These are phyloP conservation scores for Drosophila borborema DNA, from an alignment of 2,888 invertebrate species.

Conservation along the genomic window DNA sequence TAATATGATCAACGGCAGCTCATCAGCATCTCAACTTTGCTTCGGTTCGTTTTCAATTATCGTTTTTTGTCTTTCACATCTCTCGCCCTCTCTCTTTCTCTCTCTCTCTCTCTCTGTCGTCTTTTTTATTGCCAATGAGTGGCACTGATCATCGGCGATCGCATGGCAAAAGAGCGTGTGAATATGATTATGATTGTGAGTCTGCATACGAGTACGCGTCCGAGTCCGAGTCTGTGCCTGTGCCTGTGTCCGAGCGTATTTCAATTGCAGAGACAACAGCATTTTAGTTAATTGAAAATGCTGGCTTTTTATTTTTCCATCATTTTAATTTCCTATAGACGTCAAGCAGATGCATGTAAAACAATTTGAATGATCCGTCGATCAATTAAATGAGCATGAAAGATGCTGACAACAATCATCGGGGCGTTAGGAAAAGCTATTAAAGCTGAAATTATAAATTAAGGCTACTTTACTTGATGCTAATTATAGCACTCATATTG, in stretches of 20 bases:
- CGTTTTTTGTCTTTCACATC: slow-evolving; percentile 30
- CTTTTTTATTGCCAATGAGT: slow-evolving; percentile 47
- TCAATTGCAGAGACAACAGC: slow-evolving; percentile 69
- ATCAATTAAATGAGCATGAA: slow-evolving; percentile 18
- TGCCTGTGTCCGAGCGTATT: slow-evolving; percentile 14
- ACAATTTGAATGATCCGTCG: slow-evolving; percentile 49
- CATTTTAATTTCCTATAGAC: slow-evolving; percentile 62
- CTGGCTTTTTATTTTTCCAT: slow-evolving; percentile 48
- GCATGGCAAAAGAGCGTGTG: slow-evolving; percentile 80
- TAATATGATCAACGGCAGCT: slow-evolving; percentile 78
- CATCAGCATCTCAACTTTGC: slow-evolving; percentile 75
- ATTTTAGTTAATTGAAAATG: slow-evolving; percentile 73
- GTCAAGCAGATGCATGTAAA: slow-evolving; percentile 32
- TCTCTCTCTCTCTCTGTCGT: background rate
- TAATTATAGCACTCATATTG: background rate
- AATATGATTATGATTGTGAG: slow-evolving; percentile 54
- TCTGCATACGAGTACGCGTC: background rate
- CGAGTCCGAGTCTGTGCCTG: background rate
- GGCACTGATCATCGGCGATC: slow-evolving; percentile 62
- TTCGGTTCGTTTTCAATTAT: slow-evolving; percentile 62
- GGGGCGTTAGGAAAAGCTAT: slow-evolving; percentile 5
- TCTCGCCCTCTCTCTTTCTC: background rate
- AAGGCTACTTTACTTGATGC: background rate
- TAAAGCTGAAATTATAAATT: background rate
- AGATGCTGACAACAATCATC: slow-evolving; percentile 4